These are phyloP conservation scores for Burhinus oedicnemus DNA, from an alignment of 2,113 vertebrate genomes.

Conservation along the genomic window DNA sequence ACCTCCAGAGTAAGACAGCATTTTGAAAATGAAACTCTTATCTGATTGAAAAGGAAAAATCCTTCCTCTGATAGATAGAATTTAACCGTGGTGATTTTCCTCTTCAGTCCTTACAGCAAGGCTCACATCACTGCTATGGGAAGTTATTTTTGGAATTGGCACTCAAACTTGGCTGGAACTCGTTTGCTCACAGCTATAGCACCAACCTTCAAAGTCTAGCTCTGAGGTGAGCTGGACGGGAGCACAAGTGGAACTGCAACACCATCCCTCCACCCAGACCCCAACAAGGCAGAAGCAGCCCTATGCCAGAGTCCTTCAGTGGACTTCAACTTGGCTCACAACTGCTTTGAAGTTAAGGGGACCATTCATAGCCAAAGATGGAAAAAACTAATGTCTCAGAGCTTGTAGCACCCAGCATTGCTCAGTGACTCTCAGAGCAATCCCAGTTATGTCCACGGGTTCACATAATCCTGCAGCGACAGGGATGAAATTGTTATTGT, in stretches of 20 bases:
- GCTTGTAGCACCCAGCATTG: rapidly evolving
- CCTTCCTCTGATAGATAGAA: background rate
- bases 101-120: background rate
- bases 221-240: background rate
- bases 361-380: background rate
- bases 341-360: background rate
- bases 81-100: background rate
- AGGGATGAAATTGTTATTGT: background rate
- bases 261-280: background rate
- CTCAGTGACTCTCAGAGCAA: background rate
- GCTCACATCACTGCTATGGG: rapidly evolving
- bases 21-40: background rate
- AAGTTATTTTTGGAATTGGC: rapidly evolving
- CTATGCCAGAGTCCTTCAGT: background rate
- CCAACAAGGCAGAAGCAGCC: rapidly evolving
- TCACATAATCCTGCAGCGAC: background rate
- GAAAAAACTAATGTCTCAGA: background rate
- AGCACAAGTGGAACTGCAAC: background rate
- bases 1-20: background rate
- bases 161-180: background rate
- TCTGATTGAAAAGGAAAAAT: background rate
- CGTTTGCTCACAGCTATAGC: background rate
- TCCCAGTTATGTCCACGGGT: background rate
- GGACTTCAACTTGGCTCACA: background rate
- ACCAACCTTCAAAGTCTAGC: background rate